Percentiles rank a stretch among this genome's conserved stretches.
Evolutionary conservation across 2,113 vertebrate species (phyloP).

Genomic region (Pycnonotus jocosus): DNA sequence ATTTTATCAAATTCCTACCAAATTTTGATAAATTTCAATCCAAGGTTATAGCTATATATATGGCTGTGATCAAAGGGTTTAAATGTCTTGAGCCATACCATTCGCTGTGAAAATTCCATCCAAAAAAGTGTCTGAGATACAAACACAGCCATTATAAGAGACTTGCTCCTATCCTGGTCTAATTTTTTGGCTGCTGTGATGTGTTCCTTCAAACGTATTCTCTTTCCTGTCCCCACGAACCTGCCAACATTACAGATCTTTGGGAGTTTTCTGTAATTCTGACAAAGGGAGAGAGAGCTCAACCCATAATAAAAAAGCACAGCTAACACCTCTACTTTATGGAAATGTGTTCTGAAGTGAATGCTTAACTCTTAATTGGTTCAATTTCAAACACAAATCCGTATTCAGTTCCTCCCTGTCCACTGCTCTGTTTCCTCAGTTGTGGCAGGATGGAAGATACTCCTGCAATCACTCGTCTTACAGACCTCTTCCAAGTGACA

Average conservation of each 20-base stretch:
- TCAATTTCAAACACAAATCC: not conserved
- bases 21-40: not conserved
- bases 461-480: not conserved
- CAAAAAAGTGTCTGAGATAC: not conserved
- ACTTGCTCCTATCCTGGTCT: not conserved
- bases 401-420: not conserved
- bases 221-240: not conserved
- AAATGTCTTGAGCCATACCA: not conserved
- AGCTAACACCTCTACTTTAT: not conserved
- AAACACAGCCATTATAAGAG: not conserved
- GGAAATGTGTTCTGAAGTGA: not conserved
- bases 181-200: not conserved
- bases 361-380: not conserved
- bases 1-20: not conserved
- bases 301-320: not conserved
- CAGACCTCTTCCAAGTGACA: not conserved
- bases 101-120: not conserved
- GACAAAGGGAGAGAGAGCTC: not conserved
- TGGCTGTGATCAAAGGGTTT: not conserved
- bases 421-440: not conserved
- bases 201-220: not conserved
- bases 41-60: not conserved
- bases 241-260: not conserved
- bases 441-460: not conserved
- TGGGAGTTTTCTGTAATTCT: not conserved